Evolutionary conservation across 2,888 invertebrate genomes (phyloP).

Genomic region (Ashinkailepas kermadecensis): DNA sequence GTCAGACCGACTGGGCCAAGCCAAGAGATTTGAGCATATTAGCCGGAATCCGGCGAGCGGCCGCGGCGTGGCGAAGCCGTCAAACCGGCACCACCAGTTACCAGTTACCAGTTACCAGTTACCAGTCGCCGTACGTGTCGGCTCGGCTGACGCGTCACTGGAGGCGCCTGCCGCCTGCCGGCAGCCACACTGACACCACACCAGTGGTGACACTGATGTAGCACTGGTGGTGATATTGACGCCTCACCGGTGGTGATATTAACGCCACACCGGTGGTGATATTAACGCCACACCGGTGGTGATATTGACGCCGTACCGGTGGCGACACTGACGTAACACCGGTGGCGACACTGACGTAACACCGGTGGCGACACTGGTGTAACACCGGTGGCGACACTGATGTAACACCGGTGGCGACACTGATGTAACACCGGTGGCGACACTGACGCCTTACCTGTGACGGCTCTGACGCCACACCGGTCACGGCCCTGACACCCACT

Average conservation of each 20-base stretch:
- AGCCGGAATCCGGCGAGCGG: background rate
- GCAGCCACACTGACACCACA: too few relatives aligned
- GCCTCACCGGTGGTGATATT: too few relatives aligned
- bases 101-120: background rate
- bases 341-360: background rate
- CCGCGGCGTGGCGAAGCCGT: background rate
- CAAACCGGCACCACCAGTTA: background rate
- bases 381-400: background rate
- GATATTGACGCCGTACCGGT: background rate
- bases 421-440: background rate
- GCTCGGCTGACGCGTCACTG: too few relatives aligned
- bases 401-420: background rate
- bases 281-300: background rate
- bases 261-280: too few relatives aligned
- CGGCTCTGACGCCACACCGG: background rate
- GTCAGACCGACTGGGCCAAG: too few relatives aligned
- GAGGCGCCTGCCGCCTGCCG: too few relatives aligned
- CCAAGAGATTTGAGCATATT: background rate
- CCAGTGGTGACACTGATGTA: too few relatives aligned
- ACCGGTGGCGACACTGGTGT: background rate
- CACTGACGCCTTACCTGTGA: background rate
- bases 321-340: background rate
- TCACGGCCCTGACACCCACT: too few relatives aligned
- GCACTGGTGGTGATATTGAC: too few relatives aligned
- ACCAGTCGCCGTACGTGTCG: too few relatives aligned